Conservation (phyloP, 2,888 invertebrate genomes). For the Oxystoma pomonae region DNA sequence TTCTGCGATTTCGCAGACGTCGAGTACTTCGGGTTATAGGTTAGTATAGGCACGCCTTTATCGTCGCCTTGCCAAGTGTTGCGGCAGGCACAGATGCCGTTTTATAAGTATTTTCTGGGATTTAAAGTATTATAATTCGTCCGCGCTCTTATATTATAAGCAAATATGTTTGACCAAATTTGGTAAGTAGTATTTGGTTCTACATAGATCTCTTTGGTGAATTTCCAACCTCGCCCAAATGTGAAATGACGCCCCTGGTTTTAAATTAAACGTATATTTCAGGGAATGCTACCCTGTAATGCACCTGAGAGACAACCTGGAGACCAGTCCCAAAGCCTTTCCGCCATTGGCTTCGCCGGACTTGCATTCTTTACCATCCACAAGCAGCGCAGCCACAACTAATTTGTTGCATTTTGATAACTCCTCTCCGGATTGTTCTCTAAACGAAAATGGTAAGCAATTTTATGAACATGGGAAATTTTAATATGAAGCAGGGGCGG, state of each 20-base stretch:
- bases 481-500: too few relatives aligned
- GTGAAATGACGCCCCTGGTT: too few relatives aligned
- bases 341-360: constrained; percentile 64
- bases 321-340: constrained; percentile 44
- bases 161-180: too few relatives aligned
- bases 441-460: constrained; percentile 55
- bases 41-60: constrained; percentile 9
- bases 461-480: too few relatives aligned
- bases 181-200: too few relatives aligned
- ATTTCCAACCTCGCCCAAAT: too few relatives aligned
- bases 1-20: constrained; percentile 69
- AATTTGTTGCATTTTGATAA: constrained; percentile 53
- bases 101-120: too few relatives aligned
- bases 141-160: too few relatives aligned
- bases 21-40: constrained; percentile 79
- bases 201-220: too few relatives aligned
- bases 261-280: too few relatives aligned
- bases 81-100: too few relatives aligned
- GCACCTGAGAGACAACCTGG: constrained; percentile 44
- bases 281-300: constrained; percentile 58
- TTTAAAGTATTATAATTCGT: too few relatives aligned
- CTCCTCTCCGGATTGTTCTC: constrained; percentile 57
- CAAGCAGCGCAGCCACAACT: constrained; percentile 49
- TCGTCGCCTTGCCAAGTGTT: background rate
- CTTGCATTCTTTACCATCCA: constrained; percentile 54